phyloP scores from a whole-genome alignment of 2,113 vertebrate genomes.

The Oriolus oriolus region DNA sequence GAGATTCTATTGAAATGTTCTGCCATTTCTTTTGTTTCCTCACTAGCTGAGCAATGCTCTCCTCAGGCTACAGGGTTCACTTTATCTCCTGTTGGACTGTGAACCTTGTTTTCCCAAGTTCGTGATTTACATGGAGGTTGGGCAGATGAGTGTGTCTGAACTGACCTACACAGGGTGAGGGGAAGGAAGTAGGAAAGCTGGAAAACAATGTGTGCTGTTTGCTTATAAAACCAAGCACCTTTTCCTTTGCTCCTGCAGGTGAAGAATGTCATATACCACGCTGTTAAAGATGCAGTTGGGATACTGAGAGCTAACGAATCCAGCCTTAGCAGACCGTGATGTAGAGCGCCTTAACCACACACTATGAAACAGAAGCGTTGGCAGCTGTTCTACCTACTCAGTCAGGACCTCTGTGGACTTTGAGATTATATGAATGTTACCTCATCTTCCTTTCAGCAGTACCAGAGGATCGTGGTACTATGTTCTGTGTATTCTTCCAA shows the following conservation, averaged over 20 bases:
- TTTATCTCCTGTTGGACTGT: neutral
- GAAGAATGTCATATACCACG: conserved; percentile 83
- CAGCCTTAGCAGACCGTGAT: conserved; percentile 63
- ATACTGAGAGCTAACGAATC: conserved; percentile 76
- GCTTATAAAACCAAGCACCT: neutral
- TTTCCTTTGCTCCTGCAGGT: conserved; percentile 53
- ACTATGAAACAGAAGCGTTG: conserved; percentile 53
- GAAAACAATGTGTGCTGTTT: neutral
- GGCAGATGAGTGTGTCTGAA: fast-evolving
- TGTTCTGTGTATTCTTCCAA: conserved; percentile 75
- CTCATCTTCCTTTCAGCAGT: conserved; percentile 74
- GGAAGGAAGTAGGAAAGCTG: neutral
- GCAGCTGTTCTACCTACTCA: conserved; percentile 74
- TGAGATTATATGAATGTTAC: conserved; percentile 74
- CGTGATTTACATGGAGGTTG: fast-evolving
- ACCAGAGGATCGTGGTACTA: conserved; percentile 65
- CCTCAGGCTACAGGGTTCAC: neutral
- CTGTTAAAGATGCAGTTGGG: conserved; percentile 79
- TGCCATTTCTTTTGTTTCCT: neutral
- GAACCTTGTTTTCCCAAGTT: neutral
- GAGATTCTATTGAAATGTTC: neutral
- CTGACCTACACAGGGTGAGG: fast-evolving
- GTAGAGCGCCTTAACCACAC: conserved; percentile 35
- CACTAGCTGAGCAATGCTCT: neutral
- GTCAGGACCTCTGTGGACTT: conserved; percentile 74